Evolutionary conservation across 2,797 vertebrate species (phyloP), one percentile per base, ranked within the genome.

Genomic region (Protonibea diacanthus): DNA sequence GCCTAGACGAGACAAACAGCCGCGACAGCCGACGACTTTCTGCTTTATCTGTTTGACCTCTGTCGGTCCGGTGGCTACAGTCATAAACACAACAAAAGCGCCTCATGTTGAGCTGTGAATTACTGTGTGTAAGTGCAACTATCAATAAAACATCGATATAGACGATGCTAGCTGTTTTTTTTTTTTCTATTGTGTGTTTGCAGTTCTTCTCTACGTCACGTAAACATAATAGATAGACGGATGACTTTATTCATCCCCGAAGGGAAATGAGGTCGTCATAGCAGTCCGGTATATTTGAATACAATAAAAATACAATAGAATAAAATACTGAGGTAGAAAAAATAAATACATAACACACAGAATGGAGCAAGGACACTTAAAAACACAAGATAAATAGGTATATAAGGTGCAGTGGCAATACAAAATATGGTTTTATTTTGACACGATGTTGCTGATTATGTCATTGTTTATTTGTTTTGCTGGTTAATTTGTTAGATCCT

Each of bases 51-150:
- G 0, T 1, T 9, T 0, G 6, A 1, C 0, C 29, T 0, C 1
- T 11, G 1, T 1, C 8, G 4, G 5, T 15, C 38, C 2, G 60
- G 2, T n/a, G 1, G 1, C 8, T 18, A 17, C 0, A 27, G 5
- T 25, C 4, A 8, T 1, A 6, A 0, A 9, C 2, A 0, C 13
- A 6, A 12, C 0, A 2, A 2, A 1, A 21, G 6, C 0, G 14
- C 0, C 1, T 13, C 1, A 11, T 21, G 21, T 27, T 2, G 21
- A 9, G 3, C 9, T 18, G 23, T 0, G 29, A 13, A 2, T 20
- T 17, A 1, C 2, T 0, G 2, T 8, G 49, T 25, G 14, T 20
- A 1, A 23, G 33, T 25, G 17, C 3, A 49, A 0, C n/a, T 21
- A 7, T 14, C 25, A 10, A 9, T n/a, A 8, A 20, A n/a, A 49